Percentiles rank a stretch among this genome's conserved stretches.
Evolutionary conservation across 2,797 vertebrate species (phyloP).

Genomic region (Enteromius trimaculatus): DNA sequence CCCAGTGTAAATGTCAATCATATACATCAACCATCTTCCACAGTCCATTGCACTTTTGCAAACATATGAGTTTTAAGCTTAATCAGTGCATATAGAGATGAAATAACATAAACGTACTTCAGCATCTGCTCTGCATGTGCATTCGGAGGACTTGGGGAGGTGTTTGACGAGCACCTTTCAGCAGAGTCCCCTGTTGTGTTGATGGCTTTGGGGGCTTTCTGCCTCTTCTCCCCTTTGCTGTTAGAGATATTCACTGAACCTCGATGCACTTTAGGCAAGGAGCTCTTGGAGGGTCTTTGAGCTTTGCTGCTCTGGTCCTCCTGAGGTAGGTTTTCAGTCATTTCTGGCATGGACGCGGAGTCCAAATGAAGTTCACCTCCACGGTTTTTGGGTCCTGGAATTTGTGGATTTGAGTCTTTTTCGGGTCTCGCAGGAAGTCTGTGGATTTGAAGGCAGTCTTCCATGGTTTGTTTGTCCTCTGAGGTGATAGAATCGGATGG

Average conservation of each 20-base stretch:
- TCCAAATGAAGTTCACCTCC: constrained; percentile 61
- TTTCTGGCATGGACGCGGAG: constrained; percentile 61
- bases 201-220: constrained; percentile 74
- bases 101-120: constrained; percentile 66
- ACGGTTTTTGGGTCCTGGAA: constrained; percentile 60
- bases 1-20: not conserved
- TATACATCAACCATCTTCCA: not conserved
- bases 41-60: not conserved
- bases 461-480: constrained; percentile 72
- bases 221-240: constrained; percentile 78
- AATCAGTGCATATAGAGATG: not conserved
- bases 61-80: not conserved
- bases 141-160: constrained; percentile 65
- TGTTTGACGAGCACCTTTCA: constrained; percentile 66
- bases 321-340: constrained; percentile 76
- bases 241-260: constrained; percentile 68
- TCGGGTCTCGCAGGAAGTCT: constrained; percentile 71
- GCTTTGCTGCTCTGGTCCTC: constrained; percentile 77
- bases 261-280: constrained; percentile 75
- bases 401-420: constrained; percentile 65
- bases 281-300: constrained; percentile 67
- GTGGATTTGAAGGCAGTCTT: constrained; percentile 80
- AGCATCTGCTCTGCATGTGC: constrained; percentile 75
- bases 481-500: constrained; percentile 65
- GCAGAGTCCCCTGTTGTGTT: constrained; percentile 70